Evolutionary conservation across 2,888 invertebrate genomes (phyloP), one percentile per base, ranked within the genome.

Genomic region (Julus scanicus): DNA sequence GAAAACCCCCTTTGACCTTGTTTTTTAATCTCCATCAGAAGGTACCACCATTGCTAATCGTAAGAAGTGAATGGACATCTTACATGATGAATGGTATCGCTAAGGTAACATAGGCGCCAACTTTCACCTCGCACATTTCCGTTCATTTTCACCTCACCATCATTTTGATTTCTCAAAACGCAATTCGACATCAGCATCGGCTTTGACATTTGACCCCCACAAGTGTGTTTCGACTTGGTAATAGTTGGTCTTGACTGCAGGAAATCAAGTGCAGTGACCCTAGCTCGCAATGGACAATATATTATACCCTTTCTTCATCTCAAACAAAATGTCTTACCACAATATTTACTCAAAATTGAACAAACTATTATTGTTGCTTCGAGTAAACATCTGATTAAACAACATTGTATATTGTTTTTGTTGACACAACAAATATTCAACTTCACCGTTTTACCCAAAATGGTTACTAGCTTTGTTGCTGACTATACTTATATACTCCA

Each of bases 61-160:
- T 37, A 80, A 29, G 29, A 15, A 71, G 29, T 71, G 71, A 71
- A 29, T 71, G 71, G 20, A 29, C 71, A 80, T 80, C 37, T 80
- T 80, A 2, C 37, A 80, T 80, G 37, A 80, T 80, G 37, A 80
- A 80, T 80, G 80, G 39, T 80, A 37, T 13, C 37, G 53, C 53
- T 11, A 11, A 53, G 53, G 15, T 13, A 53, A 53, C 80, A 37
- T 37, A 29, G 37, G 29, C 15, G 80, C 29, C 37, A 44, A 80
- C 80, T 80, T 80, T 80, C 80, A 80, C 80, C 80, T 44, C 29
- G 37, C 15, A 5, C 80, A 80, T 80, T 80, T 80, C 80, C 80
- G 80, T 37, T 39, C 80, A 37, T 80, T 29, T 37, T 29, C 13
- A 15, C 13, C 80, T 80, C 37, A 80, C 80, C 80, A 37, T 80